Evolutionary conservation across 2,797 vertebrate species (phyloP).

Genomic region (Crenichthys baileyi): DNA sequence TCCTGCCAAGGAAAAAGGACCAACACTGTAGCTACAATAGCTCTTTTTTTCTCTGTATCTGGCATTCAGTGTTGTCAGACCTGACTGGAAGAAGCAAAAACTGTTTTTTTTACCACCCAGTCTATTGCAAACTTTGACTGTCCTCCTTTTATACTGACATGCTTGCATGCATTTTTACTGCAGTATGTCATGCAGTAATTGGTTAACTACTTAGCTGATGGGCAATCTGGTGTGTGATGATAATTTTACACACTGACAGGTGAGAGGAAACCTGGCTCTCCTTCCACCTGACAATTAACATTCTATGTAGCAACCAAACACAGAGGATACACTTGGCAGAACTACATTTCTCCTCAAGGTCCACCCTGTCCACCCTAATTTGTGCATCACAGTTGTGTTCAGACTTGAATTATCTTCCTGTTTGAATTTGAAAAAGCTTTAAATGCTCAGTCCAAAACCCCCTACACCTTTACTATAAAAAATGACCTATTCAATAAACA

Average conservation of each 20-base stretch:
- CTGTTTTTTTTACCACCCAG: not conserved
- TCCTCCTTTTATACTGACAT: not conserved
- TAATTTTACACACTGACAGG: conserved; percentile 11
- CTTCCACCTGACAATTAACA: conserved; percentile 41
- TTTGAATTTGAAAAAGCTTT: conserved; percentile 25
- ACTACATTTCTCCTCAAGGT: conserved; percentile 8
- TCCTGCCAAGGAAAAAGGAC: conserved; percentile 71
- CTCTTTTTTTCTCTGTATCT: not conserved
- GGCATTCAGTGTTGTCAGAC: not conserved
- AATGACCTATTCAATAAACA: not conserved
- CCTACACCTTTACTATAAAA: not conserved
- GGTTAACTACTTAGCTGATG: conserved; percentile 25
- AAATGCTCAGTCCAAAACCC: conserved; percentile 14
- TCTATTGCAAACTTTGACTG: not conserved
- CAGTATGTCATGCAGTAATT: conserved; percentile 4
- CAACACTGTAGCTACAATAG: not conserved
- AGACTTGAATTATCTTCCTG: conserved; percentile 30
- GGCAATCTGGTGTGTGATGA: conserved; percentile 35
- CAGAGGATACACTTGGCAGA: conserved; percentile 25
- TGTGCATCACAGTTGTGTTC: conserved; percentile 26
- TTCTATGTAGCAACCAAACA: conserved; percentile 17
- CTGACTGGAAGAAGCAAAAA: not conserved
- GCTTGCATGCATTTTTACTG: not conserved
- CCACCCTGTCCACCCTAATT: conserved; percentile 16
- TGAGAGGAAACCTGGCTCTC: conserved; percentile 2